Base-by-base conservation (phyloP, 2,797 vertebrate genomes). In the Margarornis squamiger region DNA sequence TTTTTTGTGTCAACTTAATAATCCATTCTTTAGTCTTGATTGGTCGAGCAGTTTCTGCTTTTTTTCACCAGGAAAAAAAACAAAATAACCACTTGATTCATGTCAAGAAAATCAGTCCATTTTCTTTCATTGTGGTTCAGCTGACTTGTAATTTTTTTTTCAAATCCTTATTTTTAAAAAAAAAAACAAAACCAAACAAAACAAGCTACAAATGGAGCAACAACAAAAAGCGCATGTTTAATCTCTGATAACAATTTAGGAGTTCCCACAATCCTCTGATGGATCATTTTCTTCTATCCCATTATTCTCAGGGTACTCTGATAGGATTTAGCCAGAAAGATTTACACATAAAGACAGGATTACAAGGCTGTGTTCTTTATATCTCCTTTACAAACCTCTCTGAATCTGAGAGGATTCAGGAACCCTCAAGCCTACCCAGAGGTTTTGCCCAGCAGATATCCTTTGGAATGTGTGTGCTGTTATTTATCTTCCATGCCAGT, bases 241-340 rank as follows among this genome's bases (percentile, higher is more conserved):
- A 95, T 92, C 88, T 93, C 74, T 74, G 30, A 10, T 75, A 81
- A 84, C 41, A 86, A 26, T 86, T 88, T 90, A 96, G 62, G 82
- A 83, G 73, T 94, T 97, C 75, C 24, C 62, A 74, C 66, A 86
- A 87, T 81, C 83, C 76, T 81, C 94, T 92, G 89, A 67, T 90
- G 93, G 96, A 95, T 94, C 80, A 43, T 86, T 96, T 93, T 94
- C 78, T 95, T 93, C 86, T 94, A 92, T 96, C 93, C 94, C 72
- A 71, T 96, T 95, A 91, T 79, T 97, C 48, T 62, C 92, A 79
- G 70, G 87, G 72, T 92, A 90, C 83, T 97, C 96, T 88, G 95
- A 92, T 90, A 92, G 93, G 94, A 96, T 96, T 97, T 97, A 92
- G 43, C 63, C 76, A 80, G 95, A 85, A 96, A 94, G 92, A 92